Base-by-base conservation (phyloP, 2,113 vertebrate species). In the Cyanoliseus patagonus region DNA sequence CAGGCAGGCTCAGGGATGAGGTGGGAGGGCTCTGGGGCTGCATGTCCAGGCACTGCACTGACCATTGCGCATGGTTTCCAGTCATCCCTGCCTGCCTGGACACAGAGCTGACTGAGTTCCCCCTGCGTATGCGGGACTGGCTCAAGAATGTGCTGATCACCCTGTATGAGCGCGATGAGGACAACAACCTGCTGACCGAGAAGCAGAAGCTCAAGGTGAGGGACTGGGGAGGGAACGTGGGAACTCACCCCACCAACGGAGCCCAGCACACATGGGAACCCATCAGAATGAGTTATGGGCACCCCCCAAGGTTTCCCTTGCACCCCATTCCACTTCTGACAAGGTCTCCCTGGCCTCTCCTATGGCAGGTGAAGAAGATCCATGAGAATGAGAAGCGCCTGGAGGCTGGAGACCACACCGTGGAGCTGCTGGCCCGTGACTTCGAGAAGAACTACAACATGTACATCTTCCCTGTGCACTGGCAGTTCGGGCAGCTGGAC, bases 381-480 rank as follows among this genome's bases (percentile, higher is more conserved):
- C 99, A 98, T 0, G 99, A 99, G 98, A 99, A 99, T 0, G 99
- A 99, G 98, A 99, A 99, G 98, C 98, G 99, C 70, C 98, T 99
- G 96, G 98, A 99, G 96, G 99, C 99, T 0, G 99, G 99, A 5
- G 98, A 99, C 3, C 99, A 99, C 97, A 98, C 99, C 0, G 96
- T 99, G 98, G 99, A 99, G 97, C 98, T 99, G 90, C 98, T 99
- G 97, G 99, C 98, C 46, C 98, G 98, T 3, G 99, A 99, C 98
- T 99, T 99, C 16, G 98, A 99, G 97, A 99, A 99, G 98, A 99
- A 99, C 98, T 99, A 99, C 98, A 99, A 99, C 97, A 99, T 99
- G 99, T 99, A 99, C 98, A 98, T 99, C 98, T 99, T 99, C 98
- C 99, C 99, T 0, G 99, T 99, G 81, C 99, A 99, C 98, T 99